phyloP scores from a whole-genome alignment of 2,888 invertebrate species.

The Crocallis elinguaria region DNA sequence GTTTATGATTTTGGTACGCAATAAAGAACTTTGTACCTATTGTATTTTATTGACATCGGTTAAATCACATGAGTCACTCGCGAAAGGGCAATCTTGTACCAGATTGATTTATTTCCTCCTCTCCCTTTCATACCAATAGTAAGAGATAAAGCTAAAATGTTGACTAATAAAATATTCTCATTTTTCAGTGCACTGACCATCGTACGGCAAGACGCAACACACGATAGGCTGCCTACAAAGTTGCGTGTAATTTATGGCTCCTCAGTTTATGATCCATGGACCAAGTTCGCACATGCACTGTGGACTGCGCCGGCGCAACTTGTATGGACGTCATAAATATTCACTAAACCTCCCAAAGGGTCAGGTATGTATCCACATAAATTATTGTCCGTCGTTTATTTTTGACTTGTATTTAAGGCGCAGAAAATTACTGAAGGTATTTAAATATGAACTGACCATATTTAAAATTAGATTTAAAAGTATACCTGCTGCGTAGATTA shows the following conservation, averaged over 20 bases:
- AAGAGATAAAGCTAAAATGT: background rate
- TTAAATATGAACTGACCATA: background rate
- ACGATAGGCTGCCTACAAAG: constrained; percentile 69
- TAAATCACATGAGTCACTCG: too few species aligned
- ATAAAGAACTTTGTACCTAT: too few species aligned
- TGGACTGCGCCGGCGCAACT: constrained; percentile 52
- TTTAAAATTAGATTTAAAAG: too few species aligned
- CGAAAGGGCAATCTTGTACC: too few species aligned
- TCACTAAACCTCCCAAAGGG: constrained; percentile 64
- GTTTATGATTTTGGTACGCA: too few species aligned
- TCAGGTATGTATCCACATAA: constrained; percentile 54
- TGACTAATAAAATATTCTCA: constrained; percentile 50
- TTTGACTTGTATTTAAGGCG: constrained; percentile 16
- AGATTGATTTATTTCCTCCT: too few species aligned
- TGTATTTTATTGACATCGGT: too few species aligned
- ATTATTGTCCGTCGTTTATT: constrained; percentile 24
- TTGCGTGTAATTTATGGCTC: constrained; percentile 76
- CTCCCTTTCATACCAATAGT: too few species aligned
- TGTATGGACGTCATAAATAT: constrained; percentile 68
- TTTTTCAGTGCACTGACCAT: constrained; percentile 50
- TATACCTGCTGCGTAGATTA: too few species aligned
- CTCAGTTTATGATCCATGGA: constrained; percentile 67
- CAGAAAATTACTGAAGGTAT: constrained; percentile 1
- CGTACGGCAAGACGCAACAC: constrained; percentile 48
- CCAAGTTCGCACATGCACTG: constrained; percentile 75